Percentiles rank a stretch among this genome's conserved stretches.
phyloP scores from a whole-genome alignment of 2,113 vertebrate species.

The Ginglymostoma cirratum region DNA sequence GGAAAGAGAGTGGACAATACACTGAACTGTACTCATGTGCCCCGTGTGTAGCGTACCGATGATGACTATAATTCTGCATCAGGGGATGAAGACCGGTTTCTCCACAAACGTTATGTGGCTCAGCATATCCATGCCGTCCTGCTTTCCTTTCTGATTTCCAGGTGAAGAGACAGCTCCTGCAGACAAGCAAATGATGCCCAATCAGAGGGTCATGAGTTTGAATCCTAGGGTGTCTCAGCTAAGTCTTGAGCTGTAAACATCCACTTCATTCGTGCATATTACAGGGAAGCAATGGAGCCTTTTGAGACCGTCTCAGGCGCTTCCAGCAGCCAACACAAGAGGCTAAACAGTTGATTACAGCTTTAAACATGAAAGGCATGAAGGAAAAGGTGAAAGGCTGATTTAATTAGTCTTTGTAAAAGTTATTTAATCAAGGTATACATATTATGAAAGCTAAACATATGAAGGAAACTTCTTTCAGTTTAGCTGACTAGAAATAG shows the following conservation, averaged over 20 bases:
- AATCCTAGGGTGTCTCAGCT: background rate
- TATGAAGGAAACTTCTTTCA: background rate
- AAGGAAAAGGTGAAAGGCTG: background rate
- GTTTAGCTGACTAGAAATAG: background rate
- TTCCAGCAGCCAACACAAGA: background rate
- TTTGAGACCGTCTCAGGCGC: no score
- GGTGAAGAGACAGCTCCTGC: background rate
- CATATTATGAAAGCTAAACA: background rate
- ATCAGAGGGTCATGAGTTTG: background rate
- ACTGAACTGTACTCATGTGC: background rate
- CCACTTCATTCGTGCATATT: background rate
- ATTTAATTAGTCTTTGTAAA: background rate
- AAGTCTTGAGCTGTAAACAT: background rate
- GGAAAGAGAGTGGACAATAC: background rate
- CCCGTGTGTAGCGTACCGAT: background rate
- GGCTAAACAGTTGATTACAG: background rate
- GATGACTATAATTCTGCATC: background rate
- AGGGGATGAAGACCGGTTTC: background rate
- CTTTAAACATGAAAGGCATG: background rate
- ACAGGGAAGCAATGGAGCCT: background rate
- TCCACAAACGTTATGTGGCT: background rate
- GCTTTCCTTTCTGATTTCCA: background rate
- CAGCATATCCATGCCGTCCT: background rate
- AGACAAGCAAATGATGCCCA: background rate
- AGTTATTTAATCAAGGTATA: background rate